Evolutionary conservation across 2,888 invertebrate species (phyloP).

Genomic region (Gymnosoma rotundatum): DNA sequence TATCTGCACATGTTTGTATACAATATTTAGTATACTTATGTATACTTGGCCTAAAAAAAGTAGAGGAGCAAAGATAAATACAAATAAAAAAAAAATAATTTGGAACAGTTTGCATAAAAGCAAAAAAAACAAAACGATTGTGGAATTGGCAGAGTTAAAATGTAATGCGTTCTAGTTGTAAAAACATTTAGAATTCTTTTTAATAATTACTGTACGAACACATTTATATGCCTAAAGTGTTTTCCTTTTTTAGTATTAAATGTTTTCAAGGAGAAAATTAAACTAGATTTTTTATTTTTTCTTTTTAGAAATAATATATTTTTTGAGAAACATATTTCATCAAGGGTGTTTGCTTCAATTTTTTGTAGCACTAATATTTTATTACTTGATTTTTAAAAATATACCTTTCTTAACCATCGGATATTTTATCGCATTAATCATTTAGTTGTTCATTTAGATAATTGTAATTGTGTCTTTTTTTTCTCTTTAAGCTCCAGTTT

Average conservation of each 20-base stretch:
- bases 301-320: not conserved
- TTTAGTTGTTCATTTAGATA: too few relatives aligned
- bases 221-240: slow-evolving; percentile 4
- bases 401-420: not conserved
- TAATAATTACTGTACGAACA: slow-evolving; percentile 53
- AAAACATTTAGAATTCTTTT: slow-evolving; percentile 55
- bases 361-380: slow-evolving; percentile 11
- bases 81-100: slow-evolving; percentile 57
- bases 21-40: slow-evolving; percentile 62
- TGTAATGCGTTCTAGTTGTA: slow-evolving; percentile 55
- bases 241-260: slow-evolving; percentile 51
- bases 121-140: slow-evolving; percentile 15
- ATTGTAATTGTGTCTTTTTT: too few relatives aligned
- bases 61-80: slow-evolving; percentile 42
- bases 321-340: slow-evolving; percentile 28
- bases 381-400: slow-evolving; percentile 8
- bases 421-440: too few relatives aligned
- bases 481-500: too few relatives aligned
- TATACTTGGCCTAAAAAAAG: slow-evolving; percentile 65
- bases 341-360: slow-evolving; percentile 33
- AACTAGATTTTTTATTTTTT: slow-evolving; percentile 24
- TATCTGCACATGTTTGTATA: slow-evolving; percentile 29
- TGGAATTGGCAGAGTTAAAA: slow-evolving; percentile 17
- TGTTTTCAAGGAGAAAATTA: slow-evolving; percentile 55
- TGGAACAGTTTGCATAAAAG: slow-evolving; percentile 62